Percentiles rank a stretch among this genome's conserved stretches.
These are phyloP conservation scores for fruit fly (Drosophila melanogaster) DNA, from an alignment of 1,140 invertebrate species.

Conservation along the genomic window DNA sequence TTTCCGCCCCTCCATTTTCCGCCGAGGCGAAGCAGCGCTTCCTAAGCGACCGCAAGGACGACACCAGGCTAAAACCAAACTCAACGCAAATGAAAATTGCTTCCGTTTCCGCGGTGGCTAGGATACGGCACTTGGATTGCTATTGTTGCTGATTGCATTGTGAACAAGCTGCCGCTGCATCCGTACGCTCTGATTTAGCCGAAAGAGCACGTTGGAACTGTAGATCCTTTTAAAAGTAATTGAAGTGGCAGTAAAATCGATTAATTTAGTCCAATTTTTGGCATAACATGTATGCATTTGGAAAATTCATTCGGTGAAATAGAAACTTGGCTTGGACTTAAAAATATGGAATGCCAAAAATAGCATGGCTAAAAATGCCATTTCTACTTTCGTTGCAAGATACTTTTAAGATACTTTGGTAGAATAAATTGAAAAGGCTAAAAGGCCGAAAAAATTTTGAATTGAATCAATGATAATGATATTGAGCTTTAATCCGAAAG, in stretches of 20 bases:
- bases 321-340: no score
- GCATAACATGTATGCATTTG: no score
- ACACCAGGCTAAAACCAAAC: slow-evolving; percentile 67
- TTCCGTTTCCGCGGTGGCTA: slow-evolving; percentile 69
- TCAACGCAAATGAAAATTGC: slow-evolving; percentile 81
- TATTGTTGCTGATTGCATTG: slow-evolving; percentile 74
- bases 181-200: slow-evolving; percentile 45
- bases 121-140: slow-evolving; percentile 46
- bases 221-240: slow-evolving; percentile 29
- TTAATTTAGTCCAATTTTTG: neutral
- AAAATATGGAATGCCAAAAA: neutral
- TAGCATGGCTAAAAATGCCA: no score
- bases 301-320: no score
- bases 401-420: no score
- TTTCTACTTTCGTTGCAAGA: no score
- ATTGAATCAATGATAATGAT: no score
- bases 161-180: slow-evolving; percentile 32
- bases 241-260: slow-evolving; percentile 3
- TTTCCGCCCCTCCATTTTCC: slow-evolving; percentile 7
- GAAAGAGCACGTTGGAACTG: neutral
- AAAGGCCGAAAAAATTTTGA: no score
- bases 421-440: no score
- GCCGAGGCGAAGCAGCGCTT: slow-evolving; percentile 20
- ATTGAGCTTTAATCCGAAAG: no score
- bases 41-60: slow-evolving; percentile 55